Base-by-base conservation (phyloP, 2,797 vertebrate genomes). In the Poecilia velifera region DNA sequence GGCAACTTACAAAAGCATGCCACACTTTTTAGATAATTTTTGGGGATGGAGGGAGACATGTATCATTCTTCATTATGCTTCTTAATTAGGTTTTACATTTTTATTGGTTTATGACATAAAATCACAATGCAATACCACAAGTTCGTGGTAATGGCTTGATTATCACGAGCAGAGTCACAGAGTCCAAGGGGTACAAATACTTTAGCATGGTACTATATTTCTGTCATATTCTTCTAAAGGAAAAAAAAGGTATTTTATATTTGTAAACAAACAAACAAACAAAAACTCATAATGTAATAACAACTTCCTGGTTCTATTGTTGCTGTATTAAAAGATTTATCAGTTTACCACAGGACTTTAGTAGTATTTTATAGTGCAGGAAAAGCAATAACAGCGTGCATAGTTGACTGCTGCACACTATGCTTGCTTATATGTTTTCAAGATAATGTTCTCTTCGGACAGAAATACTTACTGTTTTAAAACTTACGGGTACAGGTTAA, bases 401-500 rank as follows among this genome's bases (percentile, higher is more conserved):
- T 18, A 45, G 41, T 46, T 71, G 13, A 39, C 25, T 46, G 41
- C 41, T 45, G 41, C 68, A 71, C 13, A 45, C 2, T 28, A 18
- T 45, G 6, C 41, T 71, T 45, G 68, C 20, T 41, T 41, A 6
- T 39, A 41, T 20, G 9, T 25, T 51, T 22, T 68, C 36, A 22
- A 22, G 6, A 39, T 22, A 36, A 66, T 70, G 22, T 45, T n/a
- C 13, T 71, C 10, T 28, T 71, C 6, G 2, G 2, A 13, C 36
- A 68, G 12, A 70, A 41, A 71, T 3, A 45, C 41, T 12, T 8
- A n/a, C 2, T 71, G 68, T 46, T 3, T 71, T 46, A 10, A 89
- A 59, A 78, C 89, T 91, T 90, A 92, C 88, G 77, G 55, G n/a
- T 31, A 28, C n/a, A 45, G 6, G 25, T 36, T 72, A 77, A 83